Base-by-base conservation (phyloP, 1,140 invertebrate species). In the Zaprionus kolodkinae region DNA sequence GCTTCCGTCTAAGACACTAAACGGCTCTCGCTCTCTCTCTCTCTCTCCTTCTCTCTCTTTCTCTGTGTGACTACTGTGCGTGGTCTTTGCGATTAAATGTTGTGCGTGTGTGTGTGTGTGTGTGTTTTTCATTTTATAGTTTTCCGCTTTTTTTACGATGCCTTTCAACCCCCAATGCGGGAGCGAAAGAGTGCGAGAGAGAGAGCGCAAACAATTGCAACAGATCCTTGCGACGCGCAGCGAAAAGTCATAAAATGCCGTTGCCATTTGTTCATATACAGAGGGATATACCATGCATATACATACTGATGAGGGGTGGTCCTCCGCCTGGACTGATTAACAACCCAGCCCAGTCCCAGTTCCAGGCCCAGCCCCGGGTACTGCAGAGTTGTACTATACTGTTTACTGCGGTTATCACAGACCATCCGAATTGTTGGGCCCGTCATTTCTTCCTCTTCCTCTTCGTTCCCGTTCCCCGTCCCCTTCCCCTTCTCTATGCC, bases 101-200 rank as follows among this genome's bases (percentile, higher is more conserved):
- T 69, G 27, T 70, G 38, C 68, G 59, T 55, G 59, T 56, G 59
- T 74, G 56, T 61, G 62, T 55, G 35, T n/a, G n/a, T 65, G 69
- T 78, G 69, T 81, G 80, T 89, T 89, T 87, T 89, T 78, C 81
- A 89, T 89, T 89, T 89, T 89, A 89, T 89, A 89, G 85, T 89
- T 89, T 89, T 85, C 78, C 81, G 81, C 78, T 83, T 84, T 81
- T 79, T 89, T 89, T 89, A 89, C 78, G 85, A 85, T 68, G 71
- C 56, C 72, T 89, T 89, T 81, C 86, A 85, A 89, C 81, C 81
- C 85, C 76, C 74, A 67, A 79, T 17, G 45, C 45, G 11, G 0
- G 76, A 73, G 62, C 10, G 52, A 55, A 36, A 30, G 25, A 68
- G 63, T 40, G 45, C 33, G 55, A 60, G 59, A 77, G 61, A 12